Conservation (phyloP, 1,140 invertebrate genomes). For the Nephotettix cincticeps region DNA sequence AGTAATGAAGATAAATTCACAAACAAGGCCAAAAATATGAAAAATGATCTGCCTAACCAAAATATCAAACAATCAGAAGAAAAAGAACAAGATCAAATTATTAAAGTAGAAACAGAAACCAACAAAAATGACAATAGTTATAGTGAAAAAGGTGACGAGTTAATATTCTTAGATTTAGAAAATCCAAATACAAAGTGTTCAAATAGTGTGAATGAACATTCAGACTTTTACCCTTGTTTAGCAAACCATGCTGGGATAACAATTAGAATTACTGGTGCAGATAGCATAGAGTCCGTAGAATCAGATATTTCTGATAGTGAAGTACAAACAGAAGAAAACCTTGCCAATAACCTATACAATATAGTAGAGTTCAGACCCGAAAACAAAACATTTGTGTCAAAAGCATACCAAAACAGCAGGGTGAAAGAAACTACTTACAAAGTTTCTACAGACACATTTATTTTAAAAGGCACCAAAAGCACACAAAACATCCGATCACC, state of each 20-base stretch:
- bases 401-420: background rate
- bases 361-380: background rate
- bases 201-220: too few species aligned
- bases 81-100: background rate
- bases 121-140: too few species aligned
- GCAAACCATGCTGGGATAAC: conserved; percentile 2
- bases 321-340: background rate
- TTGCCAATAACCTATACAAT: background rate
- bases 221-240: background rate
- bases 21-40: background rate
- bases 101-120: too few species aligned
- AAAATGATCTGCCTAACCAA: conserved; percentile 4
- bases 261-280: conserved; percentile 17
- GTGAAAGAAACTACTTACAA: background rate
- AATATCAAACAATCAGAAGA: background rate
- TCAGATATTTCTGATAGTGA: background rate
- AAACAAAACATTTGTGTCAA: background rate
- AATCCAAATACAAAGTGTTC: too few species aligned
- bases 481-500: conserved; percentile 7
- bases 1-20: background rate
- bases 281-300: conserved; percentile 11
- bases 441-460: background rate
- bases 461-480: conserved; percentile 6
- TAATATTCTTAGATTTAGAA: too few species aligned
- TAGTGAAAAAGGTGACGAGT: background rate